These are phyloP conservation scores for Tokudaia muenninki DNA, from an alignment of 2,797 vertebrate species.

Conservation along the genomic window DNA sequence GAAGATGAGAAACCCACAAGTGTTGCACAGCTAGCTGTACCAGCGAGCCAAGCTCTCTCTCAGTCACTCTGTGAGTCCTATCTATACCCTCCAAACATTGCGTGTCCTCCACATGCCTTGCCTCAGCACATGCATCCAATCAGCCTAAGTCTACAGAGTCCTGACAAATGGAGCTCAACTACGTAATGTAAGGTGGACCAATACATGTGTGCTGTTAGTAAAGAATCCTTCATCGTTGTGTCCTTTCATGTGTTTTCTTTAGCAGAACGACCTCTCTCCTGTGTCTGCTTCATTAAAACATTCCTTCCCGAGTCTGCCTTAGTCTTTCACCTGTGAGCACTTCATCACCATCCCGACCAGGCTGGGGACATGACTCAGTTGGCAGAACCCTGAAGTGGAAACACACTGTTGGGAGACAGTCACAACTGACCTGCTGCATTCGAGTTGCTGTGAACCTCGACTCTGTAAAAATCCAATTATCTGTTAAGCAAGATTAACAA, in stretches of 20 bases:
- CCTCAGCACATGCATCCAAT: neutral
- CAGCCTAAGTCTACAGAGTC: neutral
- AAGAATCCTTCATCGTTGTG: neutral
- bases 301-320: neutral
- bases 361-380: neutral
- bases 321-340: neutral
- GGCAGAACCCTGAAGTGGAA: neutral
- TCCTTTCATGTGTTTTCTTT: neutral
- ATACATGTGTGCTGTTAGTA: neutral
- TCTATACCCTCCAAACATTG: neutral
- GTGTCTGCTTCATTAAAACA: neutral
- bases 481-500: neutral
- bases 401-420: neutral
- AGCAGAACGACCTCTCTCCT: neutral
- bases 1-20: neutral
- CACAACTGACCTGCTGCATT: neutral
- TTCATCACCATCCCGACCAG: neutral
- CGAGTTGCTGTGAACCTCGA: neutral
- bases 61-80: neutral
- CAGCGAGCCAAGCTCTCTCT: neutral
- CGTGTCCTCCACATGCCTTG: neutral
- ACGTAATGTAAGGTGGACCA: neutral
- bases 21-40: neutral
- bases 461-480: neutral
- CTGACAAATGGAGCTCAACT: neutral